Evolutionary conservation across 2,113 vertebrate genomes (phyloP).

Genomic region (Ophiodon elongatus): DNA sequence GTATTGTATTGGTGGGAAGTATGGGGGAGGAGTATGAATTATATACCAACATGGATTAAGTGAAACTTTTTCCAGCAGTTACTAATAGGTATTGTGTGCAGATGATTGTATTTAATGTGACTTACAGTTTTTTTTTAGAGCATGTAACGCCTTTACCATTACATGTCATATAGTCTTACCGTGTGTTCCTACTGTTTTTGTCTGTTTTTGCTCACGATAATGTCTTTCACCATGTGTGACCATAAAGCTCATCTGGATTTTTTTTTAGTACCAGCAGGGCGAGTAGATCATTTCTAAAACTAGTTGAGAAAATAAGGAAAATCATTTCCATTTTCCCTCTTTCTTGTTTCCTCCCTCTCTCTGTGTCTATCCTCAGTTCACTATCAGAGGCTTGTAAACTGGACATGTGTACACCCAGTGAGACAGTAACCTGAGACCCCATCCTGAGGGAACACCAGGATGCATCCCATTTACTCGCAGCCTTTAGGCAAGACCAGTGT

Average conservation of each 20-base stretch:
- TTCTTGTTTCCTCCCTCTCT: constrained; percentile 27
- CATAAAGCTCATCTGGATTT: not conserved
- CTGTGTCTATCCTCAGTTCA: constrained; percentile 18
- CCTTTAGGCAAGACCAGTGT: constrained; percentile 18
- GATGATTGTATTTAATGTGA: constrained; percentile 37
- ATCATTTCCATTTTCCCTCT: constrained; percentile 14
- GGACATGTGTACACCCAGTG: constrained; percentile 59
- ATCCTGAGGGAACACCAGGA: constrained; percentile 63
- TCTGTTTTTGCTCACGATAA: not conserved
- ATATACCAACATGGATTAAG: constrained; percentile 34
- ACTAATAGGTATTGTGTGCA: constrained; percentile 41
- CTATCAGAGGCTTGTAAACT: constrained; percentile 11
- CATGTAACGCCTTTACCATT: constrained; percentile 17
- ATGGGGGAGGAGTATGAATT: constrained; percentile 16
- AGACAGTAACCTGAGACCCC: constrained; percentile 67
- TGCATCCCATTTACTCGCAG: constrained; percentile 47
- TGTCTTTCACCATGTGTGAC: not conserved
- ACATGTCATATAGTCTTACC: not conserved
- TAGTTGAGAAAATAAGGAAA: not conserved
- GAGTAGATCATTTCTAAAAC: not conserved
- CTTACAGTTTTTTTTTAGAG: constrained; percentile 50
- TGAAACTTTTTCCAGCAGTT: constrained; percentile 36
- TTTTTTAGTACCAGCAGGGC: not conserved
- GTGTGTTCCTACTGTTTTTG: not conserved
- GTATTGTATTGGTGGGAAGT: constrained; percentile 3